Evolutionary conservation across 2,797 vertebrate genomes (phyloP).

Genomic region (Peromyscus nudipes): DNA sequence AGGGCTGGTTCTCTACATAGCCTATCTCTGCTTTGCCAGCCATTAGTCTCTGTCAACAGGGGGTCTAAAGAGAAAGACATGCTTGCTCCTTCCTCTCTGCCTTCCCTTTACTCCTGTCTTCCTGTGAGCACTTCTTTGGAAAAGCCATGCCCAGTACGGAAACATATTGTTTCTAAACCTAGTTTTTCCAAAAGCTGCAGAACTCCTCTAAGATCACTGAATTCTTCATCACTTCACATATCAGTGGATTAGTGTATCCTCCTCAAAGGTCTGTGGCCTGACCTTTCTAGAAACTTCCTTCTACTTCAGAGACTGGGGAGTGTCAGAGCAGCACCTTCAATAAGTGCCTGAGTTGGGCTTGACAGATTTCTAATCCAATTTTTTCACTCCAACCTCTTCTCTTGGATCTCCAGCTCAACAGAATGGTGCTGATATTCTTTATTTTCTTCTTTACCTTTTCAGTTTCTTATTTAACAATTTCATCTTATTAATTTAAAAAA

Average conservation of each 20-base stretch:
- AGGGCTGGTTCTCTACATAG: background rate
- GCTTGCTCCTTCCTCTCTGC: background rate
- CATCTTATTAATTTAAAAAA: background rate
- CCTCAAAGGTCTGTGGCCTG: background rate
- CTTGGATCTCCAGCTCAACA: background rate
- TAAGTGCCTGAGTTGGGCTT: background rate
- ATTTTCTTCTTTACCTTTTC: conserved; percentile 22
- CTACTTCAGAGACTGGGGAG: background rate
- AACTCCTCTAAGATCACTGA: background rate
- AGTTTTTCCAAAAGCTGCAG: conserved; percentile 16
- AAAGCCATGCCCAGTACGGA: conserved; percentile 30
- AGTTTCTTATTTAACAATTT: conserved; percentile 37
- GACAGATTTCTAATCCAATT: background rate
- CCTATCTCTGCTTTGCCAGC: background rate
- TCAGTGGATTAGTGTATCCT: background rate
- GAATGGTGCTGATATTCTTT: background rate
- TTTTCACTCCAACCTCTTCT: background rate
- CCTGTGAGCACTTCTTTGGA: background rate
- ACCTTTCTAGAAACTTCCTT: background rate
- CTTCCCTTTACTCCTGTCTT: background rate
- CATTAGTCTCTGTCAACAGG: background rate
- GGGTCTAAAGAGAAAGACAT: background rate
- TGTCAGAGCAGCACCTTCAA: background rate
- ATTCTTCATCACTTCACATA: too few relatives aligned
- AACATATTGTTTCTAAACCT: background rate